Base-by-base conservation (phyloP, 1,140 invertebrate species). In the Cydia strobilella region DNA sequence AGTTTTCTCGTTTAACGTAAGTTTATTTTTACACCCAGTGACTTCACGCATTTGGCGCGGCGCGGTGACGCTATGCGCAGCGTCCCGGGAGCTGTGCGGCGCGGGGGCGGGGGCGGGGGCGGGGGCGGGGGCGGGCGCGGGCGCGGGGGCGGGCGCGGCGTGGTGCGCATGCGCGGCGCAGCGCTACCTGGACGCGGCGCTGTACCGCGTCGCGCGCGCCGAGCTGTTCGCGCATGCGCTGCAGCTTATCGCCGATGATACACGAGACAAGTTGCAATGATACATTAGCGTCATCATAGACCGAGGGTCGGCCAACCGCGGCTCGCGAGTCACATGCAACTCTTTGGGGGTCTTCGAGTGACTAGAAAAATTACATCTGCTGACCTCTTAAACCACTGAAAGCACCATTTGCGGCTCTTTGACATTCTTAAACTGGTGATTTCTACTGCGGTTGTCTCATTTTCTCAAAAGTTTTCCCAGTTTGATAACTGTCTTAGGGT, bases 31-130 rank as follows among this genome's bases (percentile, higher is more conserved):
- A 13, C 73, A 73, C 69, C 5, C 81, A 91, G 90, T 91, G 76
- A 86, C 76, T 5, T 79, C 80, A 1, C 80, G 87, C 12, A 84
- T 92, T 27, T 92, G 90, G 90, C 85, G 83, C 0, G 87, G 89
- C 74, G 90, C 89, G 6, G 3, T 90, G 18, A 35, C 80, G 0
- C 69, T 92, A 13, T 90, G 89, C 74, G 75, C 75, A 0, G 90
- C 88, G 13, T 82, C 90, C 0, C 86, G 89, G 0, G 85, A 86
- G 4, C 65, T 89, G n/a, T 86, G 88, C 75, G 62, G 51, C 18
- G 51, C 51, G 7, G 51, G 51, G 10, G 62, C 35, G 20, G 39
- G 48, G 0, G 48, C 77, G 5, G 23, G 72, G 3, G 13, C 25
- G 1, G 45, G n/a, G 12, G 59, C 31, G 18, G 39, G 48, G 0